Percentiles rank a stretch among this genome's conserved stretches.
Evolutionary conservation across 2,797 vertebrate species (phyloP).

Genomic region (Sebastes vulpes): DNA sequence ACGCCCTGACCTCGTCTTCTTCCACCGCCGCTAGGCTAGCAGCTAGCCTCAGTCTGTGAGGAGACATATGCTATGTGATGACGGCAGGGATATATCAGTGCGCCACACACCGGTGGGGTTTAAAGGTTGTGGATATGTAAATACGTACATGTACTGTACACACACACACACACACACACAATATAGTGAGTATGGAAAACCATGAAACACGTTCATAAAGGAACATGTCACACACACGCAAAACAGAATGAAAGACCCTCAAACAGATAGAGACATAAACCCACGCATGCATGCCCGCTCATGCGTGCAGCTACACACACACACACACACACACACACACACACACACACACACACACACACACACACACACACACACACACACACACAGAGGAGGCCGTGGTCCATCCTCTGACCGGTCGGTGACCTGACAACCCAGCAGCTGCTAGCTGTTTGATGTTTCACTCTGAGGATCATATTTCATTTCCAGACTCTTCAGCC

Average conservation of each 20-base stretch:
- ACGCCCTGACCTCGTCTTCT: slow-evolving; percentile 48
- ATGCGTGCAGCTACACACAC: not conserved
- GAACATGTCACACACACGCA: not conserved
- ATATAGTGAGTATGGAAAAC: not conserved
- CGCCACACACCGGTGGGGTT: slow-evolving; percentile 32
- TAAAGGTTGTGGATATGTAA: slow-evolving; percentile 28
- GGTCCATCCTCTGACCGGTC: slow-evolving; percentile 85
- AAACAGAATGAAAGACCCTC: slow-evolving; percentile 3
- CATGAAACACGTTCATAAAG: slow-evolving; percentile 1
- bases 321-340: slow-evolving; percentile 39
- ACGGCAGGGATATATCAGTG: slow-evolving; percentile 15
- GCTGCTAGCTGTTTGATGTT: slow-evolving; percentile 88
- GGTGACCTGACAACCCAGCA: slow-evolving; percentile 85
- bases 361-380: slow-evolving; percentile 47
- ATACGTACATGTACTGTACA: not conserved
- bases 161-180: not conserved
- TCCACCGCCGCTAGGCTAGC: slow-evolving; percentile 31
- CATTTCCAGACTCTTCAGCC: slow-evolving; percentile 78
- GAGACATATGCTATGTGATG: slow-evolving; percentile 55
- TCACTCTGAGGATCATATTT: slow-evolving; percentile 81
- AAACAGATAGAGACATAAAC: slow-evolving; percentile 13
- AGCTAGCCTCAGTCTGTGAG: slow-evolving; percentile 23
- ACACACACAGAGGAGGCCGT: slow-evolving; percentile 60
- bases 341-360: slow-evolving; percentile 15
- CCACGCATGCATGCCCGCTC: not conserved